Evolutionary conservation across 1,140 invertebrate genomes (phyloP).

Genomic region (Philotrypesis tridentata): DNA sequence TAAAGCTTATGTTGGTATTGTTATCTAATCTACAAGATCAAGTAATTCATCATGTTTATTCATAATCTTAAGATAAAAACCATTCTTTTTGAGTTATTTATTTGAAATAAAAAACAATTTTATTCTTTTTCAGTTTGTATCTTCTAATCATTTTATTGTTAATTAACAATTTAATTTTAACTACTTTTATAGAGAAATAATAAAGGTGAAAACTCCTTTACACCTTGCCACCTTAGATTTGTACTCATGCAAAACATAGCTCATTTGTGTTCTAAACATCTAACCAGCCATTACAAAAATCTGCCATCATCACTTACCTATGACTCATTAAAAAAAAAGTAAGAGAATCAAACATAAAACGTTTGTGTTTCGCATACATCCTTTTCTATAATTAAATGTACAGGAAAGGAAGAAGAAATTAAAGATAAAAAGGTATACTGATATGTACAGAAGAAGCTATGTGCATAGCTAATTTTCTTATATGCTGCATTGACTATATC

Average conservation of each 20-base stretch:
- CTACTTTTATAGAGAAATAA: neutral
- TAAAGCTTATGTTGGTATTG: neutral
- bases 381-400: conserved; percentile 27
- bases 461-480: conserved; percentile 32
- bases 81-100: neutral
- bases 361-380: conserved; percentile 6
- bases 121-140: neutral
- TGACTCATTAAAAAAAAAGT: conserved; percentile 31
- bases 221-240: too few species aligned
- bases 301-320: neutral
- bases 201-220: too few species aligned
- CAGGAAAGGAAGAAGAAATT: conserved; percentile 37
- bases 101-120: neutral
- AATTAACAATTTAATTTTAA: too few species aligned
- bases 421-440: conserved; percentile 38
- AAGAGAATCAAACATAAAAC: conserved; percentile 17
- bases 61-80: neutral
- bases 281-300: neutral
- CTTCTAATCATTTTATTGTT: too few species aligned
- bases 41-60: neutral
- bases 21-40: conserved; percentile 13
- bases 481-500: neutral
- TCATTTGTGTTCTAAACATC: neutral
- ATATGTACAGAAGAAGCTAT: conserved; percentile 36
- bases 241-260: neutral